Conservation (phyloP, 2,888 invertebrate species). For the Brassicogethes aeneus region DNA sequence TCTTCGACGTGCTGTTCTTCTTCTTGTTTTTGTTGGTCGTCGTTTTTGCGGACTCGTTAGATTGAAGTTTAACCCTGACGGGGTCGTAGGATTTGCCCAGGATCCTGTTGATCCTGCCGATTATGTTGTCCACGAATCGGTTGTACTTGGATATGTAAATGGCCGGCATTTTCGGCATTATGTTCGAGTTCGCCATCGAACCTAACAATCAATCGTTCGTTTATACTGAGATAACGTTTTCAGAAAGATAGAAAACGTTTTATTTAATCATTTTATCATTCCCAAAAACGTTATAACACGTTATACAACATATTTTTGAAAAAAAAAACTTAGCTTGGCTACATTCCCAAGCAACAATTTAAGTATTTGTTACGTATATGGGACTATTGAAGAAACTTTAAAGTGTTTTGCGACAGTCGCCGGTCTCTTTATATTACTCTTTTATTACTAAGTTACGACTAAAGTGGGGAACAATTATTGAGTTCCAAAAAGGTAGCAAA, state of each 20-base stretch:
- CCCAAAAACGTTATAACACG: too few relatives aligned
- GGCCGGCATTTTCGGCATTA: constrained; percentile 47
- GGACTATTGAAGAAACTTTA: too few relatives aligned
- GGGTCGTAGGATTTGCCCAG: constrained; percentile 74
- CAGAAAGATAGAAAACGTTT: neutral
- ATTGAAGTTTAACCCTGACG: constrained; percentile 65
- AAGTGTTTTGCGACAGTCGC: too few relatives aligned
- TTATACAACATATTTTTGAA: too few relatives aligned
- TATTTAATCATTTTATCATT: neutral
- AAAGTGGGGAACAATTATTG: too few relatives aligned
- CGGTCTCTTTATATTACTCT: too few relatives aligned
- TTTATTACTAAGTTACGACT: too few relatives aligned
- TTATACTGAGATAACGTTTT: neutral
- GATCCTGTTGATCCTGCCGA: constrained; percentile 73
- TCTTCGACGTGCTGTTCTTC: constrained; percentile 40
- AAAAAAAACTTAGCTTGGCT: too few relatives aligned
- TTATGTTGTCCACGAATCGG: constrained; percentile 74
- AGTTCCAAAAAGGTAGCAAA: too few relatives aligned
- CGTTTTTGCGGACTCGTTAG: constrained; percentile 37
- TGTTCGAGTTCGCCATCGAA: constrained; percentile 35
- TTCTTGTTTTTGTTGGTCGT: constrained; percentile 45
- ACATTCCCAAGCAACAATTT: too few relatives aligned
- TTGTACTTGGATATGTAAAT: constrained; percentile 76
- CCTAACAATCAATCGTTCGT: constrained; percentile 21
- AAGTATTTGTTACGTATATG: too few relatives aligned